Evolutionary conservation across 2,888 invertebrate genomes (phyloP).

Genomic region (Saturnia pavonia): DNA sequence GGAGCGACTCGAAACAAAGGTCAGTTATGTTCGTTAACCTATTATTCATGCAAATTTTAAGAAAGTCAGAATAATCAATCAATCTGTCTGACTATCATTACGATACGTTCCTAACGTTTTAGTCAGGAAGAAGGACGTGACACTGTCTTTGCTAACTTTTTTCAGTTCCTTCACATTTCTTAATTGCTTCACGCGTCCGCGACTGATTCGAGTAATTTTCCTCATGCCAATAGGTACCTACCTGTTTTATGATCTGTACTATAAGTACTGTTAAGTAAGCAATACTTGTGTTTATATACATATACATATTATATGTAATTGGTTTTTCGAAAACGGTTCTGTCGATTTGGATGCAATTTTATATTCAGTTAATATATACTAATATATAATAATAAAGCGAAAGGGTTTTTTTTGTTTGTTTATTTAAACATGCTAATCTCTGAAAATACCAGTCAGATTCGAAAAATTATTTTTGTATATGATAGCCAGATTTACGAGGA

Average conservation of each 20-base stretch:
- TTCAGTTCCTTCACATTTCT: neutral
- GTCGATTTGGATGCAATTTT: no score
- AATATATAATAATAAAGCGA: no score
- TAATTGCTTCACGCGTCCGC: neutral
- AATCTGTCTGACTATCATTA: neutral
- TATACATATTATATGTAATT: no score
- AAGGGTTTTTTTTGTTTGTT: no score
- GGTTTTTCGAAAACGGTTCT: no score
- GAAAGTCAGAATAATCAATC: neutral
- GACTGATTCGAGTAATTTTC: neutral
- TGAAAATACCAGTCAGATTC: no score
- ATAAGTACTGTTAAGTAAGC: neutral
- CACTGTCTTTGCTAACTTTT: neutral
- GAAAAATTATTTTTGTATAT: no score
- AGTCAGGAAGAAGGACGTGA: neutral
- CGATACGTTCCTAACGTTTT: neutral
- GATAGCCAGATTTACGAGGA: no score
- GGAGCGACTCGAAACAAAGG: constrained; percentile 95
- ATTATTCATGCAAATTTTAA: neutral
- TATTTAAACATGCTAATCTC: no score
- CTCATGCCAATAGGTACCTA: neutral
- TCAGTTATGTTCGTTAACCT: constrained; percentile 66
- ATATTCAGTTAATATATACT: no score
- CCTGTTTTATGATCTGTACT: neutral
- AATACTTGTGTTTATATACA: no score